Conservation (phyloP, 2,888 invertebrate genomes). For the Calliopum simillimum region DNA sequence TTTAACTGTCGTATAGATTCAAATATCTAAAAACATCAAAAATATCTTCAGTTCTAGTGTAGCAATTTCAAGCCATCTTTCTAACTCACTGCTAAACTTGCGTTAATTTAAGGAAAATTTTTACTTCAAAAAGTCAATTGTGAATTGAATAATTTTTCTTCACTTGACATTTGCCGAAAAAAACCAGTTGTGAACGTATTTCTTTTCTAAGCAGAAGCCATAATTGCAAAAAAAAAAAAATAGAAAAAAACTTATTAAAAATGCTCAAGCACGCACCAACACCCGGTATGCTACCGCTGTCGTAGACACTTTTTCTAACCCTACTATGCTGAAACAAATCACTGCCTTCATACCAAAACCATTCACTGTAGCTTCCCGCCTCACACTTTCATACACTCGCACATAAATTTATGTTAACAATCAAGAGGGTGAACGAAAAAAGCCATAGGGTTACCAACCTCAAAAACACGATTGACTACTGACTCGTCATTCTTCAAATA, state of each 20-base stretch:
- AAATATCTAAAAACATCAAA: not conserved
- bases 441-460: too few species aligned
- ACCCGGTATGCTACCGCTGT: not conserved
- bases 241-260: conserved; percentile 16
- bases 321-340: not conserved
- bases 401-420: too few species aligned
- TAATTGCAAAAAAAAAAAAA: not conserved
- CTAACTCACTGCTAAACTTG: too few species aligned
- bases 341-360: not conserved
- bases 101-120: too few species aligned
- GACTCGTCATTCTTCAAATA: too few species aligned
- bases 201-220: not conserved
- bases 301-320: not conserved
- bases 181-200: not conserved
- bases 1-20: not conserved
- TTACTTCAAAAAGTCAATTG: not conserved
- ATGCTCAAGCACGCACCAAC: conserved; percentile 18
- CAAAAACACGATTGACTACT: too few species aligned
- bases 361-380: not conserved
- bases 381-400: too few species aligned
- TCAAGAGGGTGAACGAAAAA: too few species aligned
- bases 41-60: not conserved
- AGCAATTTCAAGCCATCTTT: conserved; percentile 8
- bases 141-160: not conserved
- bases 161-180: not conserved